These are phyloP conservation scores for Oreochromis mossambicus DNA, from an alignment of 2,797 vertebrate genomes.

Conservation along the genomic window DNA sequence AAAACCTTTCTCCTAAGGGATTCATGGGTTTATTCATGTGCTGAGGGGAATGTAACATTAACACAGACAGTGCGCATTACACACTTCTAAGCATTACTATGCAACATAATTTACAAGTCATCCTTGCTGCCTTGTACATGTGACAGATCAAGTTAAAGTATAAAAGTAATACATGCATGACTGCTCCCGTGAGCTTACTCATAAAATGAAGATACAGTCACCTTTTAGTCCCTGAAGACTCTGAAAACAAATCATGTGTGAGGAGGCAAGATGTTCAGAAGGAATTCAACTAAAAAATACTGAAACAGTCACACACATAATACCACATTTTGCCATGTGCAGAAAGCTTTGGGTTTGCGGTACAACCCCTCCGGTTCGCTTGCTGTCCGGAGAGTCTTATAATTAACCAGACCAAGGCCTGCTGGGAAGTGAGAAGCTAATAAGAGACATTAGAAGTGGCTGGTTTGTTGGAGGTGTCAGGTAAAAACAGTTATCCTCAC, in stretches of 20 bases:
- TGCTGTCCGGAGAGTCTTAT: conserved; percentile 35
- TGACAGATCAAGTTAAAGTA: background rate
- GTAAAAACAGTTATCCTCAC: conserved; percentile 35
- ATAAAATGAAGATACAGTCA: background rate
- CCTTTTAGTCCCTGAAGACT: background rate
- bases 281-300: background rate
- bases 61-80: background rate
- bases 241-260: background rate
- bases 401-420: conserved; percentile 36
- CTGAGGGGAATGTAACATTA: conserved; percentile 19
- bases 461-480: conserved; percentile 21
- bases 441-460: conserved; percentile 26
- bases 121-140: background rate
- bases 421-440: conserved; percentile 12
- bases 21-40: conserved; percentile 18
- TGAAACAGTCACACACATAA: background rate
- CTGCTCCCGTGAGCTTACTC: background rate
- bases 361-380: background rate
- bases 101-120: conserved; percentile 4
- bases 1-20: background rate
- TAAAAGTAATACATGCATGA: background rate
- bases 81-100: background rate
- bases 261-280: background rate
- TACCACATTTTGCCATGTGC: background rate
- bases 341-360: background rate